Evolutionary conservation across 1,140 invertebrate genomes (phyloP), one percentile per base, ranked within the genome.

Genomic region (Euura saliciscinereae): DNA sequence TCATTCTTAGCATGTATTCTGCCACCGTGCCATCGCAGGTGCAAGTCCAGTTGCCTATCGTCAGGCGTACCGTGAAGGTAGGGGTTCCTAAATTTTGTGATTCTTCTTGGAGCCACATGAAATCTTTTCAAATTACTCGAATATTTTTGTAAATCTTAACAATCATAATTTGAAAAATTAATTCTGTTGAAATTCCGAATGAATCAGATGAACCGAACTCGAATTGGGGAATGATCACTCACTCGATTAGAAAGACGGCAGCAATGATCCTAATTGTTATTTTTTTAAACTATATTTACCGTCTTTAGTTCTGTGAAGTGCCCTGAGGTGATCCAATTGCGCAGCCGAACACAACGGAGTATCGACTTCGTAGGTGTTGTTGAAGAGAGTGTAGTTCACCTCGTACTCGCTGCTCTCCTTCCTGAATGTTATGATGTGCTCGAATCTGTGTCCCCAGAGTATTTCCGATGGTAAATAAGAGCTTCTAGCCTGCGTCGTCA

Each of bases 371-470:
- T 92, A 93, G 3, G 97, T 98, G 77, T 93, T 94, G 81, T 99
- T 96, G 87, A 99, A 99, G 74, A 96, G 91, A 8, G 93, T 94
- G 83, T 98, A 99, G 86, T 99, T 96, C 43, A 99, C 96, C 79
- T 96, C 93, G 85, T 98, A 99, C 44, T 95, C 94, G 74, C 97
- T 94, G 67, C 95, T 91, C 71, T 97, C 95, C 82, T 97, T 97
- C 75, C 95, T 96, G 85, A 98, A 99, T 59, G 91, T 91, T 46
- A 99, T 95, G 77, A 99, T 89, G 2, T 93, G 92, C 76, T 95
- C 93, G 83, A 98, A 99, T 66, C 96, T 90, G 82, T 98, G 95
- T 2, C 97, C 97, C 97, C 98, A 99, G 43, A 98, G 88, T 68
- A 99, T 94, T 86, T 99, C 98, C 64, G 91, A 93, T 0, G 97